Base-by-base conservation (phyloP, 2,797 vertebrate species). In the Uromys caudimaculatus region DNA sequence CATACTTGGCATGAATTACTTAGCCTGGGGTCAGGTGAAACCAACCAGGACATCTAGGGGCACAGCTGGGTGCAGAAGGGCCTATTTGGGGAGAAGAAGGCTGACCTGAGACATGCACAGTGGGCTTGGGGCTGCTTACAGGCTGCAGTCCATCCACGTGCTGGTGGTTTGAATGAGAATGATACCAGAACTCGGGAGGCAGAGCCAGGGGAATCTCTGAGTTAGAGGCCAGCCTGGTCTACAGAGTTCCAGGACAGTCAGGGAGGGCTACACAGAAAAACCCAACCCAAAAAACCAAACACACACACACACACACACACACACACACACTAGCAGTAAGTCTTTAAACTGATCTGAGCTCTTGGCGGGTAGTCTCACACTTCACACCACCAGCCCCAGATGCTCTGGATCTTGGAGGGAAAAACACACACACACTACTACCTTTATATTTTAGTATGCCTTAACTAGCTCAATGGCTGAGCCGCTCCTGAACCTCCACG, bases 161-260 rank as follows among this genome's bases (percentile, higher is more conserved):
- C 41, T 19, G 0, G 5, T 23, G 56, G 71, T 35, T 32, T 62
- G 58, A 44, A 35, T 44, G 58, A 84, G 16, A 62, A 44, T 32
- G 38, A 64, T 0, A 16, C 13, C 1, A 27, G n/a, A 1, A 82
- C n/a, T 82, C 0, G 0, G 79, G n/a, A 82, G 54, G 79, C 54
- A 27, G 54, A 27, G 23, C 7, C 23, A 82, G 56, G 23, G 14
- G 2, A 29, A 82, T 82, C 7, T 29, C 56, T 41, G 56, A 82
- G 56, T 29, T 41, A 0, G 1, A 82, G 56, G 38, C 7, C 35
- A 60, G 56, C 56, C 79, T 60, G 24, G n/a, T 56, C 52, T 41
- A 82, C 14, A 82, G 23, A 60, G 56, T 82, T 38, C n/a, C 79
- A 82, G 54, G n/a, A 58, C 35, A 81, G 52, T 6, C 21, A 56